Evolutionary conservation across 2,113 vertebrate genomes (phyloP).

Genomic region (Zosterops lateralis): DNA sequence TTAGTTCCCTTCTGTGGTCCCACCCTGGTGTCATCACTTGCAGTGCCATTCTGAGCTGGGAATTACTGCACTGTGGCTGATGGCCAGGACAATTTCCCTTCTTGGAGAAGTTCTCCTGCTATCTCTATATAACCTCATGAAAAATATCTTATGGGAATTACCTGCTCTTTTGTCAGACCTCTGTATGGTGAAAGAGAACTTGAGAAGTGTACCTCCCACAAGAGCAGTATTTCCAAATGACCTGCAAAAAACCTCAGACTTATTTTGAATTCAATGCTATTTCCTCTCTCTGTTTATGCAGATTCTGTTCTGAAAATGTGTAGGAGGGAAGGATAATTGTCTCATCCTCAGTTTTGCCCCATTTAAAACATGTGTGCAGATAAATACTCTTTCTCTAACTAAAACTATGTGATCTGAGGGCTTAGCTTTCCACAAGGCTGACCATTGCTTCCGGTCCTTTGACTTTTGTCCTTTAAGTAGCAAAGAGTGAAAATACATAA

Average conservation of each 20-base stretch:
- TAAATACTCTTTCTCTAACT: background rate
- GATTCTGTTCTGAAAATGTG: background rate
- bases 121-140: background rate
- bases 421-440: background rate
- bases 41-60: background rate
- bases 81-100: background rate
- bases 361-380: background rate
- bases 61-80: background rate
- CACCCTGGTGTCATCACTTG: background rate
- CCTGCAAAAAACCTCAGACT: background rate
- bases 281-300: background rate
- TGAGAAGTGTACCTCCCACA: background rate
- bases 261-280: background rate
- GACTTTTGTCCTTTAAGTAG: background rate
- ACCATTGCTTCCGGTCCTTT: background rate
- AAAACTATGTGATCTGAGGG: background rate
- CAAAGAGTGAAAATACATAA: background rate
- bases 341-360: background rate
- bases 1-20: background rate
- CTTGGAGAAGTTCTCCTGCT: background rate
- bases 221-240: background rate
- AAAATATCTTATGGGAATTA: background rate
- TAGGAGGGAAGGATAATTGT: background rate
- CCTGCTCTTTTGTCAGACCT: background rate
- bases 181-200: background rate